Percentiles rank a stretch among this genome's conserved stretches.
Conservation (phyloP, 2,888 invertebrate species). For the Xanthia icteritia region DNA sequence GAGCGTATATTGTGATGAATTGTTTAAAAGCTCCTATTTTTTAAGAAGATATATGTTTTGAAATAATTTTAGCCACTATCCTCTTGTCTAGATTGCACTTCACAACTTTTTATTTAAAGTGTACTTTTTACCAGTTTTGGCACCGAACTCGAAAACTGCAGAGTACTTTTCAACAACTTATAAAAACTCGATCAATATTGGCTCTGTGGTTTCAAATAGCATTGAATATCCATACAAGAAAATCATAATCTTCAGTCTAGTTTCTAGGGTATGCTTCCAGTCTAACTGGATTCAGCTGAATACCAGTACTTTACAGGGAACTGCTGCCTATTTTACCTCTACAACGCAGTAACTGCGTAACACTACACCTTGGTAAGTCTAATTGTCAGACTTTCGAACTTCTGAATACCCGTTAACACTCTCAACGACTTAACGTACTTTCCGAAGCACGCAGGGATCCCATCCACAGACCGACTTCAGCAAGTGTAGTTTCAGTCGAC, state of each 20-base stretch:
- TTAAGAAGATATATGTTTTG: neutral
- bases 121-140: slow-evolving; percentile 12
- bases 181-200: neutral
- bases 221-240: neutral
- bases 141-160: slow-evolving; percentile 12
- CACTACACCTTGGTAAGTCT: neutral
- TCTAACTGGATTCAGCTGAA: neutral
- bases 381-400: neutral
- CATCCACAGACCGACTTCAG: too few relatives aligned
- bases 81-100: neutral
- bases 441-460: neutral
- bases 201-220: neutral
- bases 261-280: neutral
- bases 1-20: too few relatives aligned
- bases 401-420: neutral
- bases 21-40: too few relatives aligned
- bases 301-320: neutral
- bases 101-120: slow-evolving; percentile 4
- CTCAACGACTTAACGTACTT: neutral
- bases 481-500: too few relatives aligned
- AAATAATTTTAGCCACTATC: neutral
- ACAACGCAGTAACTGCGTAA: neutral
- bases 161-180: slow-evolving; percentile 3
- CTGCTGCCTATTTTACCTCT: too few relatives aligned
- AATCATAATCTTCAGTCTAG: neutral